These are phyloP conservation scores for Drosophila pseudotakahashii DNA, from an alignment of 2,888 invertebrate species.

Conservation along the genomic window DNA sequence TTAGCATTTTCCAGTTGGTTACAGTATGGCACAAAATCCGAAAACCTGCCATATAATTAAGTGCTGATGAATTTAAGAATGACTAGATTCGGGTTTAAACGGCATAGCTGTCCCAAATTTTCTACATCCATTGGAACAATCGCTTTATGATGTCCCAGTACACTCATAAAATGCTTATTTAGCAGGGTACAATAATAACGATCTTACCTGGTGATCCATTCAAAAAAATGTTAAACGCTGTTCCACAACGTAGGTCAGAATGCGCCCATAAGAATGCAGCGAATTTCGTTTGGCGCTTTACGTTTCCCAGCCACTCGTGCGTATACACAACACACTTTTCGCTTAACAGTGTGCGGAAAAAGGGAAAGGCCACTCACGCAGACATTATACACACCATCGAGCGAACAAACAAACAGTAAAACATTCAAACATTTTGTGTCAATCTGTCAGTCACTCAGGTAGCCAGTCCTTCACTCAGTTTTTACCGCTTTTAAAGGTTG, in stretches of 20 bases:
- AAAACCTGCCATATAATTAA: not conserved
- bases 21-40: not conserved
- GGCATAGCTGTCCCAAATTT: too few species aligned
- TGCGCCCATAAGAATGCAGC: slow-evolving; percentile 55
- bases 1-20: too few species aligned
- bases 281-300: slow-evolving; percentile 28
- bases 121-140: slow-evolving; percentile 24
- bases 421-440: slow-evolving; percentile 48
- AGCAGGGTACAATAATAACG: too few species aligned
- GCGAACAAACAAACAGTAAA: slow-evolving; percentile 49
- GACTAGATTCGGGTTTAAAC: too few species aligned
- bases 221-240: too few species aligned
- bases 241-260: not conserved
- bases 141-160: slow-evolving; percentile 44
- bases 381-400: slow-evolving; percentile 37
- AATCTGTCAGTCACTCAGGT: slow-evolving; percentile 44
- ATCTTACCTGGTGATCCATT: too few species aligned
- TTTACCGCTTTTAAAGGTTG: slow-evolving; percentile 52
- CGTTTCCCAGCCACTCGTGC: slow-evolving; percentile 46
- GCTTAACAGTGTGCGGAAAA: not conserved
- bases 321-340: slow-evolving; percentile 35
- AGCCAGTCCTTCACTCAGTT: slow-evolving; percentile 42
- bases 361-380: not conserved
- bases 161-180: too few species aligned
- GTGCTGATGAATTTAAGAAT: not conserved